These are phyloP conservation scores for Ophonus ardosiacus DNA, from an alignment of 2,888 invertebrate genomes.

Conservation along the genomic window DNA sequence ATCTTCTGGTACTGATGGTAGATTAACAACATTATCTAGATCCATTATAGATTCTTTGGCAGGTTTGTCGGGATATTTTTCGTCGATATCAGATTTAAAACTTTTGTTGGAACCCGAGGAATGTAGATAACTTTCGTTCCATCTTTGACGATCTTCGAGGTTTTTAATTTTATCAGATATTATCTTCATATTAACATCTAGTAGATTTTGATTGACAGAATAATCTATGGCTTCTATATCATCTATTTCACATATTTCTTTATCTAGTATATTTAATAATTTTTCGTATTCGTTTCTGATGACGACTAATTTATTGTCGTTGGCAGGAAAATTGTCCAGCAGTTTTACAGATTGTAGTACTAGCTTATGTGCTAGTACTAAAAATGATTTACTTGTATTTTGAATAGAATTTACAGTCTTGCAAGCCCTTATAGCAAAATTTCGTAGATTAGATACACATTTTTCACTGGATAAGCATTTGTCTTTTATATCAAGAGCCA, in stretches of 20 bases:
- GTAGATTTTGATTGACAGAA: conserved; percentile 10
- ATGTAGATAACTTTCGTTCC: not conserved
- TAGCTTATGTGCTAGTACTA: conserved; percentile 72
- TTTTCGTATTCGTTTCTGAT: conserved; percentile 73
- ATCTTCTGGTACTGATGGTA: conserved; percentile 76
- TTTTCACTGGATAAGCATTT: conserved; percentile 73
- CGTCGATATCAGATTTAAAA: conserved; percentile 75
- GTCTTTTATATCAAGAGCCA: conserved; percentile 74
- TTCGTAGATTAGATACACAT: conserved; percentile 73
- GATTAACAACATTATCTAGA: conserved; percentile 73
- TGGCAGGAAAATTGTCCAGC: conserved; percentile 67
- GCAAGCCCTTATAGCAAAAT: conserved; percentile 72
- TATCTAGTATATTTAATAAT: conserved; percentile 72
- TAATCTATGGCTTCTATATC: conserved; percentile 70
- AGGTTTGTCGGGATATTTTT: conserved; percentile 76
- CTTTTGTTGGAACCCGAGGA: conserved; percentile 71
- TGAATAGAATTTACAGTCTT: conserved; percentile 73
- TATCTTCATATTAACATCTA: conserved; percentile 67
- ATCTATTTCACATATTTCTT: conserved; percentile 72
- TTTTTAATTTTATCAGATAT: conserved; percentile 73
- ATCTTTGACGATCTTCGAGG: conserved; percentile 70
- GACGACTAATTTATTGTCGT: conserved; percentile 66
- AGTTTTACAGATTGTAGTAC: conserved; percentile 68
- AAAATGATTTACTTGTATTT: conserved; percentile 71
- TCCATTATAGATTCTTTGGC: conserved; percentile 75